Evolutionary conservation across 2,113 vertebrate species (phyloP).

Genomic region (Burhinus bistriatus): DNA sequence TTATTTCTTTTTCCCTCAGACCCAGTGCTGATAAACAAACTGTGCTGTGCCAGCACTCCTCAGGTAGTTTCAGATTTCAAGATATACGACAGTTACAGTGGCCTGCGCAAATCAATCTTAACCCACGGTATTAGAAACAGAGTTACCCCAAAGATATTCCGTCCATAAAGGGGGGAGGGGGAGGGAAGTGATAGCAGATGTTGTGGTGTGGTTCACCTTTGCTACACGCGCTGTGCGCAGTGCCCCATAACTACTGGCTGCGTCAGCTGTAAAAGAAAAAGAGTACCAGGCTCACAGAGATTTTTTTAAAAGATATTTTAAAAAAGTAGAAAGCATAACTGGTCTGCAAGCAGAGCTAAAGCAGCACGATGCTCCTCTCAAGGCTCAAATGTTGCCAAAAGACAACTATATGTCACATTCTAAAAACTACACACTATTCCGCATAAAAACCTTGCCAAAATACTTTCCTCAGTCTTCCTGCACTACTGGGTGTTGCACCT

Average conservation of each 20-base stretch:
- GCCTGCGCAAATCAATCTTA: conserved; percentile 39
- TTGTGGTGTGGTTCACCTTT: background rate
- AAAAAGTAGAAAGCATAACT: background rate
- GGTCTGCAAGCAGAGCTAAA: background rate
- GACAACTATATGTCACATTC: background rate
- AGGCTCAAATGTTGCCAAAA: background rate
- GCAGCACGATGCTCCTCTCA: background rate
- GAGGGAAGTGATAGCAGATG: background rate
- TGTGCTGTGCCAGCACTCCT: conserved; percentile 30
- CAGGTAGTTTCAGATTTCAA: conserved; percentile 36
- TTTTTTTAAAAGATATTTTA: background rate
- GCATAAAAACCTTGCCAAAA: background rate
- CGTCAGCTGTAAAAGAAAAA: background rate
- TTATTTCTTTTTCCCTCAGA: background rate
- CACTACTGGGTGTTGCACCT: conserved; percentile 5
- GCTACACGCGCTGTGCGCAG: background rate
- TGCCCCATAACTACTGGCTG: background rate
- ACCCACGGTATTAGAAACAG: conserved; percentile 19
- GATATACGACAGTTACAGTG: conserved; percentile 3
- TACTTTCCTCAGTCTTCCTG: background rate
- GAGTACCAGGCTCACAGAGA: background rate
- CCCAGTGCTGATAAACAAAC: background rate
- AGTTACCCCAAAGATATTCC: background rate
- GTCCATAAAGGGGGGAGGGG: background rate
- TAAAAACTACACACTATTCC: background rate